Conservation (phyloP, 2,113 vertebrate genomes). For the Eubucco bourcierii region DNA sequence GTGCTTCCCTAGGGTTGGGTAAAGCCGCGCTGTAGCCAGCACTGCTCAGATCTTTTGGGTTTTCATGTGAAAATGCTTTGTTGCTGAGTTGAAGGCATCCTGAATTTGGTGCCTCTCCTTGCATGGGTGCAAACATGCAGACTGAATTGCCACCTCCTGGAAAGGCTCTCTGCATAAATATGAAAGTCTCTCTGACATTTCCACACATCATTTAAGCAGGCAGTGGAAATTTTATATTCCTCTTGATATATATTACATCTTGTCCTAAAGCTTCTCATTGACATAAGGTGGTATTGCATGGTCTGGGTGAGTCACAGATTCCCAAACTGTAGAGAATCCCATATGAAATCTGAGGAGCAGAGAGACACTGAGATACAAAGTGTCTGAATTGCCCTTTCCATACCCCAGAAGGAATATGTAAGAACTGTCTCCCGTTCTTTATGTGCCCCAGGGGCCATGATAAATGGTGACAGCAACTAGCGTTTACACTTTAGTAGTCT, state of each 20-base stretch:
- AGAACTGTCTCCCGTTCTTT: neutral
- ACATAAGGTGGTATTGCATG: neutral
- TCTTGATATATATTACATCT: neutral
- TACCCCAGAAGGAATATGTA: neutral
- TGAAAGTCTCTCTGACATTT: slow-evolving; percentile 1
- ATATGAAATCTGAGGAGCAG: neutral
- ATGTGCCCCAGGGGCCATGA: neutral
- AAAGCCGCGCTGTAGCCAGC: fast-evolving
- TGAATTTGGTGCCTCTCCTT: fast-evolving
- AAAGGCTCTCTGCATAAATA: neutral
- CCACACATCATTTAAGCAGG: slow-evolving; percentile 1
- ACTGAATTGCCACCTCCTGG: fast-evolving
- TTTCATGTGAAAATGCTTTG: fast-evolving
- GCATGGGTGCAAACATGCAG: fast-evolving
- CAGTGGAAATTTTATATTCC: neutral
- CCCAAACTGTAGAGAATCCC: neutral
- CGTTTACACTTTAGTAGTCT: neutral
- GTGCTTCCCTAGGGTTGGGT: neutral
- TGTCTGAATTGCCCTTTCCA: neutral
- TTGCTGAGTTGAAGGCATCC: fast-evolving
- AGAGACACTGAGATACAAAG: neutral
- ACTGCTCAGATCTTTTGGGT: neutral
- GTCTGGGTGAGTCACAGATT: neutral
- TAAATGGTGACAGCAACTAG: neutral
- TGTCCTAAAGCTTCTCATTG: neutral